phyloP scores from a whole-genome alignment of 1,140 invertebrate species.

The Zaprionus tsacasi region DNA sequence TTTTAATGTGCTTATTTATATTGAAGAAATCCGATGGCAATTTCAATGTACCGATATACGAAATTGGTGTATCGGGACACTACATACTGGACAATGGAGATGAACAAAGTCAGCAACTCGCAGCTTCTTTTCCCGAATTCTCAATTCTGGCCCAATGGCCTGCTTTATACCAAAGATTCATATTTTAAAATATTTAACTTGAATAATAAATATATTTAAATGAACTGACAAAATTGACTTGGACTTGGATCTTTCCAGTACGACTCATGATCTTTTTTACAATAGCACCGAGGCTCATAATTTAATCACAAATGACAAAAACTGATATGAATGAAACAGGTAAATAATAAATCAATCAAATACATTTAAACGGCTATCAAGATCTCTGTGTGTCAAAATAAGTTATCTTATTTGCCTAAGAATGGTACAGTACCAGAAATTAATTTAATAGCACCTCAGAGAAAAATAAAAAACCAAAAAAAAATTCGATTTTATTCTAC shows the following conservation, averaged over 20 bases:
- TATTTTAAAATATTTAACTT: background rate
- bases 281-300: background rate
- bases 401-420: background rate
- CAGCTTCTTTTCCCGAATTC: constrained; percentile 15
- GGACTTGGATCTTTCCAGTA: constrained; percentile 3
- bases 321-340: background rate
- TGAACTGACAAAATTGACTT: background rate
- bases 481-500: too few relatives aligned
- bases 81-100: constrained; percentile 47
- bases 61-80: constrained; percentile 53
- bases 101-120: constrained; percentile 16
- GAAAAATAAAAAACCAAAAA: too few relatives aligned
- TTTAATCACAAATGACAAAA: background rate
- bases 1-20: background rate
- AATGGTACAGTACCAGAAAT: background rate
- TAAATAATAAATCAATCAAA: background rate
- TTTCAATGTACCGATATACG: constrained; percentile 39
- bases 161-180: background rate
- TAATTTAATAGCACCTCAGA: background rate
- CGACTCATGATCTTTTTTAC: background rate
- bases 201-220: background rate
- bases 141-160: background rate
- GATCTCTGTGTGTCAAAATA: background rate
- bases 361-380: background rate
- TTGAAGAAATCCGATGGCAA: constrained; percentile 84